Percentiles rank a stretch among this genome's conserved stretches.
phyloP scores from a whole-genome alignment of 2,113 vertebrate species.

The Hypanus sabinus region DNA sequence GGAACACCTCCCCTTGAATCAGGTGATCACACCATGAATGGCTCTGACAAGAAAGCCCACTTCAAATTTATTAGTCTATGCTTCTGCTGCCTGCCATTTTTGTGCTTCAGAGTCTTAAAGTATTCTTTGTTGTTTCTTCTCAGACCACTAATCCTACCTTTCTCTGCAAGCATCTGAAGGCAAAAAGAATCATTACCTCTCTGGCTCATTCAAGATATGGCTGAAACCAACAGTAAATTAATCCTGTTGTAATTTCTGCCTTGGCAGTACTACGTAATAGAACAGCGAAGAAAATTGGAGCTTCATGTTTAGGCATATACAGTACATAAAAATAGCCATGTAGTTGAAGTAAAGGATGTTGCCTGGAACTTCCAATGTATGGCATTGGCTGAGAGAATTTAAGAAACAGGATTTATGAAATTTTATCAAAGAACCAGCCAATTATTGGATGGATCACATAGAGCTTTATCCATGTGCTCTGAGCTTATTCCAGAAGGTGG shows the following conservation, averaged over 20 bases:
- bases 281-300: neutral
- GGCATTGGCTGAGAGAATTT: neutral
- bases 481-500: neutral
- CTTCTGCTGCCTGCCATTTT: neutral
- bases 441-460: neutral
- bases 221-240: neutral
- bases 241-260: neutral
- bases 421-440: neutral
- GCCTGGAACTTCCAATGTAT: neutral
- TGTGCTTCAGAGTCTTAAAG: neutral
- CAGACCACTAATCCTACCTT: neutral
- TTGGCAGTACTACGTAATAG: neutral
- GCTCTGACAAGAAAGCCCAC: neutral
- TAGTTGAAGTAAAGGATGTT: neutral
- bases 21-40: neutral
- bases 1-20: neutral
- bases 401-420: neutral
- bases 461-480: neutral
- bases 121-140: neutral
- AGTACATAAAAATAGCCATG: neutral
- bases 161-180: neutral
- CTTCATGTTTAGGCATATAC: neutral
- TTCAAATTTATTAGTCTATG: neutral
- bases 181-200: neutral
- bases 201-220: neutral